Evolutionary conservation across 35 echinoderm and acorn worm species (phyloP), one percentile per base, ranked within the genome.

Genomic region (Ophioderma brevispina): DNA sequence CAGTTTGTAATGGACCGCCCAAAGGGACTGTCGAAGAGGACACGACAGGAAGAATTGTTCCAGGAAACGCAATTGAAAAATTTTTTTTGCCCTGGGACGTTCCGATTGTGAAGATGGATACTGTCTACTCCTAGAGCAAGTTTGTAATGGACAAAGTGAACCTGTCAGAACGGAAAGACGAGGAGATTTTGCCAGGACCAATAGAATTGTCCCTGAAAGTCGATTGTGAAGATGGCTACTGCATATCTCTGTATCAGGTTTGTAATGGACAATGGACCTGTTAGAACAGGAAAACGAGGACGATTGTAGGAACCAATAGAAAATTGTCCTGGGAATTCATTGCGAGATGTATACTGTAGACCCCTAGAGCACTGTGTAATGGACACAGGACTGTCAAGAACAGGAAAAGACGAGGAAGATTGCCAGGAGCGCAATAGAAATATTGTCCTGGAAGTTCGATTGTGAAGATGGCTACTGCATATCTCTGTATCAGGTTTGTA

Each of bases 1-100:
- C 34, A 92, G 84, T 87, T 37, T 92, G 91, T 87, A 77, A 92
- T n/a, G n/a, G n/a, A n/a, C n/a, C 35, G 78, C 39, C 0, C 46
- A 39, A 18, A 50, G 40, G 14, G n/a, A n/a, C 41, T 46, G 55
- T 87, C 39, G 87, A 84, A 18, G 35, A 2, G 85, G 91, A 34
- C 76, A 92, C 31, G 91, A 92, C 55, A 84, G 87, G 35, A 6
- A 13, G 3, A 30, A 15, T 32, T 92, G 91, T 32, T n/a, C n/a
- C n/a, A 40, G 36, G 15, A 42, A 32, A 21, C 50, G 18, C 13
- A 38, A 46, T 37, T 93, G n/a, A n/a, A n/a, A n/a, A n/a, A n/a
- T n/a, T n/a, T n/a, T n/a, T n/a, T n/a, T n/a, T n/a, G 91, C 52
- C 50, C 38, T 2, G n/a, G 35, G 76, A 32, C 38, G 88, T 32